Conservation (phyloP, 2,113 vertebrate genomes). For the Caracal caracal region DNA sequence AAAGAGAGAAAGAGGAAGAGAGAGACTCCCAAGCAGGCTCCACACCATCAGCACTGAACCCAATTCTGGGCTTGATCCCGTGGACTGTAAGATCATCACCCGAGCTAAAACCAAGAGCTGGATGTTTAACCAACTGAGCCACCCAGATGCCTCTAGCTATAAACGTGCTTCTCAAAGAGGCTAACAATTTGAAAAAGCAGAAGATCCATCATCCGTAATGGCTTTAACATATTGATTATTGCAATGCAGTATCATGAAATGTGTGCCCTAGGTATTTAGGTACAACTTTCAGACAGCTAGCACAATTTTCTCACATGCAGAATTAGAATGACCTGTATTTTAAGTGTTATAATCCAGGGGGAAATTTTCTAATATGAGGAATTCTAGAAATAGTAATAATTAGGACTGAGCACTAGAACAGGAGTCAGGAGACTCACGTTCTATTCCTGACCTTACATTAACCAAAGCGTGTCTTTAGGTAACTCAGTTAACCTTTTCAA, state of each 20-base stretch:
- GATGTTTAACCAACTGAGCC: too few relatives aligned
- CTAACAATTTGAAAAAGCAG: background rate
- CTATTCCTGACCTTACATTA: background rate
- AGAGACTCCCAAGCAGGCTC: too few relatives aligned
- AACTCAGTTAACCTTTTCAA: background rate
- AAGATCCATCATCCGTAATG: background rate
- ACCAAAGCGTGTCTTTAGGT: background rate
- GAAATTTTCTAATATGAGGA: background rate
- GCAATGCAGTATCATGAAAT: background rate
- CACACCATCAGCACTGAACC: too few relatives aligned
- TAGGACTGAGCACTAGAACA: background rate
- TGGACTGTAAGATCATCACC: too few relatives aligned
- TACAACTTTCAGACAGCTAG: background rate
- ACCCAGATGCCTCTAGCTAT: too few relatives aligned
- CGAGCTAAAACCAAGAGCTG: too few relatives aligned
- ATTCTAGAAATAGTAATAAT: slow-evolving; percentile 59
- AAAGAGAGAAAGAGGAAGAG: too few relatives aligned
- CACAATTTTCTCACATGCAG: background rate
- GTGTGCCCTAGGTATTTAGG: background rate
- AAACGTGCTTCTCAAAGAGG: background rate
- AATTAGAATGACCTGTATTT: slow-evolving; percentile 35
- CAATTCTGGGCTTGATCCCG: too few relatives aligned
- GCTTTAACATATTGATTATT: background rate
- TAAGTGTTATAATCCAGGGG: background rate
- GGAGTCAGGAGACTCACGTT: background rate